Conservation (phyloP, 2,113 vertebrate species). For the Xenus cinereus region DNA sequence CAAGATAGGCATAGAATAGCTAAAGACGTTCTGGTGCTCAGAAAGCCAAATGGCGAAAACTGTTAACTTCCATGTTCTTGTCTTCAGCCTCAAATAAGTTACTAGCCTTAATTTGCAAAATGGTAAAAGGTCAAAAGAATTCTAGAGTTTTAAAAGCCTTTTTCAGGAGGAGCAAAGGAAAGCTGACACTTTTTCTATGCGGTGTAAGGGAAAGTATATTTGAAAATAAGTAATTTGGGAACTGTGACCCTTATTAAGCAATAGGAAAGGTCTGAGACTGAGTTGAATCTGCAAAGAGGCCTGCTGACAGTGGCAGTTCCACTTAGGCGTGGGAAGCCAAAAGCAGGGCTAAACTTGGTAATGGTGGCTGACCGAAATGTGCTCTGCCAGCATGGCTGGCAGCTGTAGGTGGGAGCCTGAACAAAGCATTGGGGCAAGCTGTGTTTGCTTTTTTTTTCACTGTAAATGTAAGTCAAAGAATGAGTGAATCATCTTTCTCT, state of each 20-base stretch:
- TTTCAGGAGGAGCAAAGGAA: neutral
- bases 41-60: neutral
- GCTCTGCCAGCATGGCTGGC: neutral
- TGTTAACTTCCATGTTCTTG: neutral
- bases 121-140: neutral
- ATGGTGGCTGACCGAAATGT: rapidly evolving
- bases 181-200: neutral
- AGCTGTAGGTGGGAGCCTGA: neutral
- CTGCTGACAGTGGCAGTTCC: neutral
- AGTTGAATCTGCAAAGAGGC: neutral
- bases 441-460: neutral
- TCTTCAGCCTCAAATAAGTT: neutral
- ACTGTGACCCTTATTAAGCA: neutral
- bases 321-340: neutral
- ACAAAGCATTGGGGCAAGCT: neutral
- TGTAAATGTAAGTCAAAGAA: neutral
- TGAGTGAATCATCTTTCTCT: neutral
- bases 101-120: neutral
- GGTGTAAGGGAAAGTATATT: neutral
- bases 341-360: neutral
- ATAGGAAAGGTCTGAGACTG: neutral
- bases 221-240: neutral
- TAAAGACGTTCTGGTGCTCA: neutral
- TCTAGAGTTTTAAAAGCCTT: neutral
- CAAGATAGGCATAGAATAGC: neutral